Conservation (phyloP, 2,797 vertebrate species). For the Tokudaia muenninki region DNA sequence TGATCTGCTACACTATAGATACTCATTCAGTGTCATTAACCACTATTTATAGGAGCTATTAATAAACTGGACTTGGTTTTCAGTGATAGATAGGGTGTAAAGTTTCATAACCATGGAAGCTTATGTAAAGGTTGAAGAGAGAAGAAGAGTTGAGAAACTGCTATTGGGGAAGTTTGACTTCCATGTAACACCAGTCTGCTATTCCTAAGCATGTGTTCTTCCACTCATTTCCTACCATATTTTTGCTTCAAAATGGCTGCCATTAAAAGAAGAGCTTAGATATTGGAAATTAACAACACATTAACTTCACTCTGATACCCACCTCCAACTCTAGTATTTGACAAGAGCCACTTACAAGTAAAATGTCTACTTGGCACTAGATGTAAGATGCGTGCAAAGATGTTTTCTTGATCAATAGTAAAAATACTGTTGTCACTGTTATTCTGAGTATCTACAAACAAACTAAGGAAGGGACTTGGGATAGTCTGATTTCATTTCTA, state of each 20-base stretch:
- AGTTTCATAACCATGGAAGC: neutral
- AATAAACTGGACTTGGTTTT: neutral
- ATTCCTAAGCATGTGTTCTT: neutral
- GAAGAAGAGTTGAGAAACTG: neutral
- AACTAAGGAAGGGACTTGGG: neutral
- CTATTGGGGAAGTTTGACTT: neutral
- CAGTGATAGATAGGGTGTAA: neutral
- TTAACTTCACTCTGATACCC: neutral
- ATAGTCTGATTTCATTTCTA: neutral
- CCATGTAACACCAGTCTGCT: neutral
- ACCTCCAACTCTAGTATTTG: neutral
- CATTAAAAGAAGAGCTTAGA: neutral
- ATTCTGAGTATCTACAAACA: neutral
- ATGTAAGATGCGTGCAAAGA: neutral
- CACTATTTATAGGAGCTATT: neutral
- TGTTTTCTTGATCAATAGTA: neutral
- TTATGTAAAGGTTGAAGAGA: neutral
- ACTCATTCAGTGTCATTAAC: neutral
- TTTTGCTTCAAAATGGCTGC: neutral
- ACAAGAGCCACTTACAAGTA: neutral
- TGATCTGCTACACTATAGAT: neutral
- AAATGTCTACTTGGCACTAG: neutral
- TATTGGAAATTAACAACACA: neutral
- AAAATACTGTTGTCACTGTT: neutral
- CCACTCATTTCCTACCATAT: neutral